phyloP scores from a whole-genome alignment of 2,797 vertebrate species.

The Atherinosoma microstoma region DNA sequence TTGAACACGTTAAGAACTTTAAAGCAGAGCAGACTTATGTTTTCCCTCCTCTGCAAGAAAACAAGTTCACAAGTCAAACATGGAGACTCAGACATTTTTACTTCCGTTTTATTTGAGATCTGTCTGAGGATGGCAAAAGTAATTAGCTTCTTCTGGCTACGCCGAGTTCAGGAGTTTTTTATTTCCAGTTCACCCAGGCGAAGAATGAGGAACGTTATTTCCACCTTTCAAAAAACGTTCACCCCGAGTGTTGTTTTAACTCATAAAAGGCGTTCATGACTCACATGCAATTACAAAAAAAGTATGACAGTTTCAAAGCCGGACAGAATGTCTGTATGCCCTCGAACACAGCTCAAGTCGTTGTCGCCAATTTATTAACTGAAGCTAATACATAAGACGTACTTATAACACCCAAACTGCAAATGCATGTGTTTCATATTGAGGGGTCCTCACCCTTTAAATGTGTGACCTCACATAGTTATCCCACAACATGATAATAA shows the following conservation, averaged over 20 bases:
- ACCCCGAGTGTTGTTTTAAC: constrained; percentile 47
- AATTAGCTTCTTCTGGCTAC: constrained; percentile 61
- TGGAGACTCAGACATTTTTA: constrained; percentile 22
- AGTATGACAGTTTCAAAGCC: constrained; percentile 19
- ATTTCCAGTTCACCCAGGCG: constrained; percentile 55
- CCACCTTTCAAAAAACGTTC: constrained; percentile 62
- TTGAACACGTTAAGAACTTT: constrained; percentile 54
- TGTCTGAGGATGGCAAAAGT: constrained; percentile 60
- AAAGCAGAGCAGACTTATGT: constrained; percentile 42
- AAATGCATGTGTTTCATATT: constrained; percentile 58
- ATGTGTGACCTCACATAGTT: constrained; percentile 62
- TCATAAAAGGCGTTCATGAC: constrained; percentile 45
- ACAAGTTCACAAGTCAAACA: constrained; percentile 40
- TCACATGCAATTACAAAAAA: constrained; percentile 38
- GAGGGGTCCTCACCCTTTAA: constrained; percentile 46
- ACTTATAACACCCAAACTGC: constrained; percentile 41
- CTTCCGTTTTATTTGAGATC: constrained; percentile 4
- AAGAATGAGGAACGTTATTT: constrained; percentile 39
- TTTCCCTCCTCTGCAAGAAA: constrained; percentile 38
- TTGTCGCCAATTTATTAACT: constrained; percentile 58
- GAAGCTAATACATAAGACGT: constrained; percentile 36
- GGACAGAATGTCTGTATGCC: constrained; percentile 33
- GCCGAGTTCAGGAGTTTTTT: constrained; percentile 30
- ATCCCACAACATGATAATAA: constrained; percentile 42
- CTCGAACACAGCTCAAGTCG: constrained; percentile 17